phyloP scores from a whole-genome alignment of 2,113 vertebrate species.

The Rhineura floridana region DNA sequence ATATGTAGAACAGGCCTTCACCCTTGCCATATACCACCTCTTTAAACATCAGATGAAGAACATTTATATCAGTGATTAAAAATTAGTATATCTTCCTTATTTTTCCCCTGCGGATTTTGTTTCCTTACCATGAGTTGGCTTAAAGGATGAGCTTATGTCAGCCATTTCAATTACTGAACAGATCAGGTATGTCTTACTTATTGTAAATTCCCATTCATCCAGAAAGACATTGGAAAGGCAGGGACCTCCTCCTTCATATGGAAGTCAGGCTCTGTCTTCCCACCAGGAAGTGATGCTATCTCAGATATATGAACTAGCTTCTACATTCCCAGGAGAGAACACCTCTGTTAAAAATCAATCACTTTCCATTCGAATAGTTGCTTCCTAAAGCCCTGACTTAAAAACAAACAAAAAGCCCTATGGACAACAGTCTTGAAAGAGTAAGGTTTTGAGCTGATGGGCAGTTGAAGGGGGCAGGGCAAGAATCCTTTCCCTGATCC shows the following conservation, averaged over 20 bases:
- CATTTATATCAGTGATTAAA: not conserved
- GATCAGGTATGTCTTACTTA: not conserved
- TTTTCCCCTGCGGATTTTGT: not conserved
- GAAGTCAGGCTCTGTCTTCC: not conserved
- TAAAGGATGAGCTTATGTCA: not conserved
- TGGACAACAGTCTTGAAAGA: not conserved
- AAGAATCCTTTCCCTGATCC: not conserved
- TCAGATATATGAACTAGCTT: not conserved
- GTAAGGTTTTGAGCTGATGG: not conserved
- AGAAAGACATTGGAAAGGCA: not conserved
- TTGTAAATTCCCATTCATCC: no score
- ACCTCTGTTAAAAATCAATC: not conserved
- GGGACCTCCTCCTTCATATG: not conserved
- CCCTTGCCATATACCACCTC: not conserved
- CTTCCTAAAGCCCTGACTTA: not conserved
- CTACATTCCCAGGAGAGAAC: not conserved
- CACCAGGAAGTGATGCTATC: not conserved
- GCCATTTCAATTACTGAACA: not conserved
- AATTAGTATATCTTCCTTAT: not conserved
- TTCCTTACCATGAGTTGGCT: not conserved
- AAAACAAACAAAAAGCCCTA: not conserved
- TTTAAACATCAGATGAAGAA: not conserved
- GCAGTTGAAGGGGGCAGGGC: not conserved
- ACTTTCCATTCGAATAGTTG: not conserved
- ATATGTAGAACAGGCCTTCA: not conserved